Conservation (phyloP, 30 jellyfish, hydroid and myxozoan genomes). For the Chrysaora quinquecirrha region DNA sequence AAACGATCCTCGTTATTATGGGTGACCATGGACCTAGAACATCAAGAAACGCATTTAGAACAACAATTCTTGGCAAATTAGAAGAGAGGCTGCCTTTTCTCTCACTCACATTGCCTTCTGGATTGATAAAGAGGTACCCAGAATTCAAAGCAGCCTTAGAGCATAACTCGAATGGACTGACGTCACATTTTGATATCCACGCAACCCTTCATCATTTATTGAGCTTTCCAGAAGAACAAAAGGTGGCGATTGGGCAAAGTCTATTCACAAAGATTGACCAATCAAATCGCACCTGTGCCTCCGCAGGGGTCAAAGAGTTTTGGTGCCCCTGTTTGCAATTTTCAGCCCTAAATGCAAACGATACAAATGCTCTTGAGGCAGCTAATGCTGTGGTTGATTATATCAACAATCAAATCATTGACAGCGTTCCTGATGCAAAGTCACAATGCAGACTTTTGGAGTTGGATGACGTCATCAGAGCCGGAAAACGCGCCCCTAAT, state of each 20-base stretch:
- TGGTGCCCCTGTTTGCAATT: slow-evolving; percentile 88
- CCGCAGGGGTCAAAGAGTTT: slow-evolving; percentile 73
- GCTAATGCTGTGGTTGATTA: slow-evolving; percentile 52
- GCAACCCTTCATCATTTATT: slow-evolving; percentile 72
- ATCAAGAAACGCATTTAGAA: slow-evolving; percentile 58
- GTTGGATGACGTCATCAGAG: slow-evolving; percentile 24
- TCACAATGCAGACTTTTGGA: slow-evolving; percentile 12
- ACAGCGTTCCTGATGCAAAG: slow-evolving; percentile 20
- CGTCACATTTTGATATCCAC: slow-evolving; percentile 84
- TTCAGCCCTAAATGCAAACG: slow-evolving; percentile 20
- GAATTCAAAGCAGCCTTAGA: slow-evolving; percentile 37
- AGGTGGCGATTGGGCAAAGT: slow-evolving; percentile 58
- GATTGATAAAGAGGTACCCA: slow-evolving; percentile 35
- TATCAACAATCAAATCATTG: slow-evolving; percentile 48
- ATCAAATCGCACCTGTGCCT: slow-evolving; percentile 49
- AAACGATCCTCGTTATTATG: slow-evolving; percentile 55
- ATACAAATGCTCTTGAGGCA: slow-evolving; percentile 9
- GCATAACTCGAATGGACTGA: slow-evolving; percentile 52
- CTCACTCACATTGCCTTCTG: slow-evolving; percentile 71
- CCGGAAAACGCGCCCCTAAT: slow-evolving; percentile 45
- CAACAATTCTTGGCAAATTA: slow-evolving; percentile 70
- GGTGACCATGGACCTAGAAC: slow-evolving; percentile 91
- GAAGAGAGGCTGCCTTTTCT: slow-evolving; percentile 90
- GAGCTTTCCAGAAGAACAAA: slow-evolving; percentile 39
- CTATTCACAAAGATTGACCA: slow-evolving; percentile 66